Percentiles rank a stretch among this genome's conserved stretches.
Evolutionary conservation across 2,113 vertebrate species (phyloP).

Genomic region (Alces alces): DNA sequence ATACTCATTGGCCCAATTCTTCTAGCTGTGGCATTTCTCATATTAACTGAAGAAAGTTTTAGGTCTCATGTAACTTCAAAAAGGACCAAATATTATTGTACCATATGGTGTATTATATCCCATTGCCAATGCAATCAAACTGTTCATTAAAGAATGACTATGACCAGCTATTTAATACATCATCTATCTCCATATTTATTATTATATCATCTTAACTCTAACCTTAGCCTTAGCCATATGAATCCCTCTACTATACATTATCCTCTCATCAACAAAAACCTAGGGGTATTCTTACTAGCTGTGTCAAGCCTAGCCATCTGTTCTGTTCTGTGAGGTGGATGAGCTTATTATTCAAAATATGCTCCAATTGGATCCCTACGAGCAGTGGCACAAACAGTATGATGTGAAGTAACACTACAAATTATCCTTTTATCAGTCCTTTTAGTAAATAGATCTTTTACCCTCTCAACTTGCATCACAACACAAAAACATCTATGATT

Average conservation of each 20-base stretch:
- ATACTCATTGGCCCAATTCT: background rate
- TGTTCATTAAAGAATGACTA: background rate
- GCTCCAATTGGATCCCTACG: background rate
- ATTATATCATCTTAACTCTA: background rate
- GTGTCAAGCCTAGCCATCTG: background rate
- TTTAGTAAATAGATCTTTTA: background rate
- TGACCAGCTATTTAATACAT: background rate
- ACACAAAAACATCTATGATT: background rate
- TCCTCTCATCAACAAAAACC: background rate
- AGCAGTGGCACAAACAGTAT: background rate
- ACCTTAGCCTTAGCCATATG: background rate
- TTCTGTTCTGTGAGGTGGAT: background rate
- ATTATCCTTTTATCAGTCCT: background rate
- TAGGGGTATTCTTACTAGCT: background rate
- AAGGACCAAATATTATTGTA: background rate
- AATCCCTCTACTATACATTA: background rate
- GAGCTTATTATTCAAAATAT: background rate
- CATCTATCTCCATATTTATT: background rate
- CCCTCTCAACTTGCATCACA: background rate
- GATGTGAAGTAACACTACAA: background rate
- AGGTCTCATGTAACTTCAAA: background rate
- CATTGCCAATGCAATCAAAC: background rate
- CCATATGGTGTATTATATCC: background rate
- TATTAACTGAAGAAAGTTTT: background rate
- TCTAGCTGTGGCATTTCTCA: background rate